Evolutionary conservation across 2,888 invertebrate genomes (phyloP).

Genomic region (Microplitis manilae): DNA sequence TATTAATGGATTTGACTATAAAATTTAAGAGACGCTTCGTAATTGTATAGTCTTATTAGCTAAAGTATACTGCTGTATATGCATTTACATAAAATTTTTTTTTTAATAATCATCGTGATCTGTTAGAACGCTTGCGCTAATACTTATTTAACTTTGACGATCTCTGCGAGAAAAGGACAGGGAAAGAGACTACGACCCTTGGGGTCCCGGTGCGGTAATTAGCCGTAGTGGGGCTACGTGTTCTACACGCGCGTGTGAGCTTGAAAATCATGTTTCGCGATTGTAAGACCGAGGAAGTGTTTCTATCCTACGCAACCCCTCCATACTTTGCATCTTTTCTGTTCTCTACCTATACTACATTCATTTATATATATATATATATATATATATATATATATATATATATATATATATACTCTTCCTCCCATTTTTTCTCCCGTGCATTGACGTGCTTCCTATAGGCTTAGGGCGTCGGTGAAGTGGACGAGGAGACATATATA

Average conservation of each 20-base stretch:
- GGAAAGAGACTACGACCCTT: conserved; percentile 38
- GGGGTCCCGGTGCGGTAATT: conserved; percentile 56
- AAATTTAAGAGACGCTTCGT: no score
- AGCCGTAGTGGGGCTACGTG: conserved; percentile 53
- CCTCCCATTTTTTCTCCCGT: conserved; percentile 38
- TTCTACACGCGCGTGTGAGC: conserved; percentile 62
- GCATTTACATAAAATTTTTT: no score
- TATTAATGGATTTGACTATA: no score
- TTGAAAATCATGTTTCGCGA: conserved; percentile 63
- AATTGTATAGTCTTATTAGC: no score
- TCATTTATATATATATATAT: neutral
- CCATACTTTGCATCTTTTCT: conserved; percentile 28
- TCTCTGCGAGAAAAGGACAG: conserved; percentile 23
- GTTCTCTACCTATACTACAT: conserved; percentile 18
- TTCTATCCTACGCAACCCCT: conserved; percentile 54
- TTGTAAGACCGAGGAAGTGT: conserved; percentile 58
- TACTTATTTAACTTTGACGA: conserved; percentile 3
- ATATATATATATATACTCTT: conserved; percentile 11
- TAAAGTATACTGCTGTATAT: no score
- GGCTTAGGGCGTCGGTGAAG: conserved; percentile 43
- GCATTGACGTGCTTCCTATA: conserved; percentile 63
- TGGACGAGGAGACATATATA: conserved; percentile 29
- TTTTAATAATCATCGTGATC: no score
- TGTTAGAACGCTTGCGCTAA: conserved; percentile 11
- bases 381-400: no score